Percentiles rank a stretch among this genome's conserved stretches.
These are phyloP conservation scores for Rhabdomys dilectus DNA, from an alignment of 2,113 vertebrate genomes.

Conservation along the genomic window DNA sequence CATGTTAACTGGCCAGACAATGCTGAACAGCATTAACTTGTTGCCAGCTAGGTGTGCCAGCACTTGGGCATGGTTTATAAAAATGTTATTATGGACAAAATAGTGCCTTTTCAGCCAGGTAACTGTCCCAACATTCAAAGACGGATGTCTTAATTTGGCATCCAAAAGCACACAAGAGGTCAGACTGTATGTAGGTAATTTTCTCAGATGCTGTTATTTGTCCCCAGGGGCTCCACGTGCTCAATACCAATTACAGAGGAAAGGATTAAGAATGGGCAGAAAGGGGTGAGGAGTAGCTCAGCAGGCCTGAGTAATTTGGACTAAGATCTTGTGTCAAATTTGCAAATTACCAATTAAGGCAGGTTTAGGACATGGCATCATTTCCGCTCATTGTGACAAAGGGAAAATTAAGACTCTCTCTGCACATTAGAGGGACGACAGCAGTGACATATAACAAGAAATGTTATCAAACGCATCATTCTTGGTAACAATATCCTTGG, in stretches of 20 bases:
- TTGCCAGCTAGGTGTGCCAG: conserved; percentile 35
- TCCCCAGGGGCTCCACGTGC: conserved; percentile 42
- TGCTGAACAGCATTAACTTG: conserved; percentile 57
- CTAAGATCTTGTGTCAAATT: conserved; percentile 72
- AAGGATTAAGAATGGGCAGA: conserved; percentile 52
- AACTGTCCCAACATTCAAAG: conserved; percentile 61
- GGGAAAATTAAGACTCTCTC: conserved; percentile 56
- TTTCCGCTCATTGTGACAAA: conserved; percentile 49
- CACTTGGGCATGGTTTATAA: conserved; percentile 38
- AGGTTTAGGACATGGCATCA: conserved; percentile 56
- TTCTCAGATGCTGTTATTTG: conserved; percentile 67
- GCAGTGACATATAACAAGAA: neutral
- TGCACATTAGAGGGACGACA: conserved; percentile 46
- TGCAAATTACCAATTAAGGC: conserved; percentile 68
- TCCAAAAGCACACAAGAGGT: conserved; percentile 49
- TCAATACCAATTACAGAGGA: conserved; percentile 67
- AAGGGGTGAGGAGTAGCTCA: conserved; percentile 39
- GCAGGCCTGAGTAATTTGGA: conserved; percentile 58
- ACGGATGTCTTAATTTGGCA: conserved; percentile 73
- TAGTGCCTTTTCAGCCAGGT: conserved; percentile 44
- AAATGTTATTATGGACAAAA: conserved; percentile 63
- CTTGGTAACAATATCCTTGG: neutral
- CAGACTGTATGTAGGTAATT: conserved; percentile 60
- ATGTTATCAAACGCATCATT: conserved; percentile 37
- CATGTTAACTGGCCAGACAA: neutral